A percentile compares a stretch with the other conserved stretches of the same genome.
Conservation (phyloP, 2,797 vertebrate genomes). For the Oceanodroma leucorhoa region DNA sequence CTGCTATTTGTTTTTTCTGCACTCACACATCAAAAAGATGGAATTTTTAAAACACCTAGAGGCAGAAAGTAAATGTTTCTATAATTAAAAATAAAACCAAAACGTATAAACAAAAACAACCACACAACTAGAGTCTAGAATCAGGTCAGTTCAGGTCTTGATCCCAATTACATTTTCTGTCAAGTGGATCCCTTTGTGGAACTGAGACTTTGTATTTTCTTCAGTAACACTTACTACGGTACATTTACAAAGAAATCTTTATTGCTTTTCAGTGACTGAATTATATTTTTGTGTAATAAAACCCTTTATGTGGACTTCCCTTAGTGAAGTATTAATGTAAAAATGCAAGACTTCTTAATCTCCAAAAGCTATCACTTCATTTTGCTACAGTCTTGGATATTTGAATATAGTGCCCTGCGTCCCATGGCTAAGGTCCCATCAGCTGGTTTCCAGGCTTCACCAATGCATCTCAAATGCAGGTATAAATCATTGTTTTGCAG, state of each 20-base stretch:
- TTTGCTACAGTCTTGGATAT: neutral
- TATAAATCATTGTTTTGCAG: neutral
- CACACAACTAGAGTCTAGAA: neutral
- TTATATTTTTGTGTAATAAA: conserved; percentile 21
- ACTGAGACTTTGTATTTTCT: neutral
- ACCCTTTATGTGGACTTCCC: neutral
- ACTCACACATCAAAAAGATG: neutral
- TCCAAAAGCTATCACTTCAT: neutral
- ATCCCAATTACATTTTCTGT: conserved; percentile 47
- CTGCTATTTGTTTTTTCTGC: neutral
- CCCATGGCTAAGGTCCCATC: neutral
- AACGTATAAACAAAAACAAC: neutral
- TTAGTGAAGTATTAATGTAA: neutral
- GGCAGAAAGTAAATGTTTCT: neutral
- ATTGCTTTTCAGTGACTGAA: conserved; percentile 20
- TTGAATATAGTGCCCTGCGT: neutral
- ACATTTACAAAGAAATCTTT: conserved; percentile 22
- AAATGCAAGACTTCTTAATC: neutral
- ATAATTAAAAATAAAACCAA: conserved; percentile 27
- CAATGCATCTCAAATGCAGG: neutral
- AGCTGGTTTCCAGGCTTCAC: neutral
- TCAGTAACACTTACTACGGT: neutral
- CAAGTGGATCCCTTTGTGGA: conserved; percentile 7
- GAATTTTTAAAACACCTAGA: neutral
- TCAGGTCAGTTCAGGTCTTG: conserved; percentile 1